A percentile compares a stretch with the other conserved stretches of the same genome.
Conservation (phyloP, 2,113 vertebrate genomes). For the Pelecanus crispus region DNA sequence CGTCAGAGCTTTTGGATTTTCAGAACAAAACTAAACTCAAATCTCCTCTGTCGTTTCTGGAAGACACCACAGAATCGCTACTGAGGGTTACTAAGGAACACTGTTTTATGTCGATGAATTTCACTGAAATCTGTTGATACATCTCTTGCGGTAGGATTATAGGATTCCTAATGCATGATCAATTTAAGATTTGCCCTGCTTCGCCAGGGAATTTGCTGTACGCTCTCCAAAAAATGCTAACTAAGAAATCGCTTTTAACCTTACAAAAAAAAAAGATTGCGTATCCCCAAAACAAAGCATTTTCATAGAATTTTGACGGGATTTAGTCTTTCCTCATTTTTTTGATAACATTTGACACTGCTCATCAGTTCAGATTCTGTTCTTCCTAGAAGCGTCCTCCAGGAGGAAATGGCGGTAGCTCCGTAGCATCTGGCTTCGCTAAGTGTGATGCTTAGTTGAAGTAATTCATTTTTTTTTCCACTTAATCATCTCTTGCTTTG, state of each 20-base stretch:
- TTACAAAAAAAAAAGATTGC: not conserved
- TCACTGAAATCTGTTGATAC: not conserved
- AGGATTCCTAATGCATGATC: not conserved
- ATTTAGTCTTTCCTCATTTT: not conserved
- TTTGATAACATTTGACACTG: not conserved
- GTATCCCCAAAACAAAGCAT: not conserved
- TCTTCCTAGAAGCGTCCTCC: not conserved
- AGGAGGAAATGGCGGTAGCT: not conserved
- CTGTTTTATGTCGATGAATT: accelerated
- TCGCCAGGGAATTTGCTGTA: not conserved
- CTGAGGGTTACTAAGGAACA: not conserved
- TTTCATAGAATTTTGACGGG: not conserved
- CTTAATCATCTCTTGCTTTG: not conserved
- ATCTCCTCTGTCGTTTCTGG: not conserved
- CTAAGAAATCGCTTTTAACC: not conserved
- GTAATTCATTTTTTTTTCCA: not conserved
- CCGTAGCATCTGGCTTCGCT: not conserved
- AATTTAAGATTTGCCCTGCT: not conserved
- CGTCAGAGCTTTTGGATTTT: not conserved
- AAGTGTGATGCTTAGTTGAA: not conserved
- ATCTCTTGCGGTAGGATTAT: not conserved
- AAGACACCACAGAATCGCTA: not conserved
- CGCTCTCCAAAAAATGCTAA: not conserved
- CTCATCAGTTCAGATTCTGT: not conserved
- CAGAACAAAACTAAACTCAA: not conserved